Conservation (phyloP, 2,797 vertebrate genomes). For the Tarsius wallacei region DNA sequence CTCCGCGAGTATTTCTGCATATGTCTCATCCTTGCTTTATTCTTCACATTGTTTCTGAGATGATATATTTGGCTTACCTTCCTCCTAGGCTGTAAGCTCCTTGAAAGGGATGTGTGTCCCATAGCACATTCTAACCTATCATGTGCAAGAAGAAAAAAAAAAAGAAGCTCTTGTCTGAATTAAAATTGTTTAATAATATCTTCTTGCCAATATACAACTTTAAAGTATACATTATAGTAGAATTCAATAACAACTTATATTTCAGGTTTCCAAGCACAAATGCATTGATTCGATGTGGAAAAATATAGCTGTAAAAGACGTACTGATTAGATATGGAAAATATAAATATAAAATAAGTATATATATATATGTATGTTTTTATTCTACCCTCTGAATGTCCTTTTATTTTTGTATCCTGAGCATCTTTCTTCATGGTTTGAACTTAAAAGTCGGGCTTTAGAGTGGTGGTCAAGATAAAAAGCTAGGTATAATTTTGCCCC, state of each 20-base stretch:
- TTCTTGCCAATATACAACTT: background rate
- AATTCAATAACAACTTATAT: slow-evolving; percentile 5
- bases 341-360: background rate
- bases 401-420: background rate
- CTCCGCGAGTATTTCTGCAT: background rate
- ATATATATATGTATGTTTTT: background rate
- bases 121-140: background rate
- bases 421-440: background rate
- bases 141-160: background rate
- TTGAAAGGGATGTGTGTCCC: background rate
- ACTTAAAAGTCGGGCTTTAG: background rate
- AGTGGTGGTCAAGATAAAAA: background rate
- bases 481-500: background rate
- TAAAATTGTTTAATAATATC: background rate
- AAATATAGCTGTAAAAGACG: no score
- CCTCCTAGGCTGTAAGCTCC: background rate
- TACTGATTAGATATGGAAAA: background rate
- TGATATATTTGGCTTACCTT: background rate
- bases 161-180: background rate
- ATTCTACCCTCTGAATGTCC: background rate
- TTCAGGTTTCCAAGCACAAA: slow-evolving; percentile 36
- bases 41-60: background rate
- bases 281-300: background rate
- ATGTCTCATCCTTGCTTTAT: background rate
- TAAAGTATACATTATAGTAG: background rate